Evolutionary conservation across 92 coral and sea anemone species (phyloP).

Genomic region (Hydrozoanthus gracilis): DNA sequence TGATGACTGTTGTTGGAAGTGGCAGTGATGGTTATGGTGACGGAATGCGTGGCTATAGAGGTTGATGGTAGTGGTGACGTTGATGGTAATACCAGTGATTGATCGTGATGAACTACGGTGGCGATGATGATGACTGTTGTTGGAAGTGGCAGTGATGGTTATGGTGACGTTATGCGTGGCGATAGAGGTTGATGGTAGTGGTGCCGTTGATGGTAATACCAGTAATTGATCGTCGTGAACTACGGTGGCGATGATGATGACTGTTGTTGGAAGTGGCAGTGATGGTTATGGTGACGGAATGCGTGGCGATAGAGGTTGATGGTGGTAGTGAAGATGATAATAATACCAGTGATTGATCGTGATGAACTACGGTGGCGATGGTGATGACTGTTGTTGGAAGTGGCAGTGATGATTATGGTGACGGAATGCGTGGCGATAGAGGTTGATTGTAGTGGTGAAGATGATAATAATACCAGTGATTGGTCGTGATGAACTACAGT

Average conservation of each 20-base stretch:
- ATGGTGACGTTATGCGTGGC: neutral
- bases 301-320: too few species aligned
- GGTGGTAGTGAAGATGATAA: too few species aligned
- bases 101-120: neutral
- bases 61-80: neutral
- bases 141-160: neutral
- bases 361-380: neutral
- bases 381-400: neutral
- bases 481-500: too few species aligned
- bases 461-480: neutral
- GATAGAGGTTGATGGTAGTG: neutral
- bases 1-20: neutral
- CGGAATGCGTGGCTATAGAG: too few species aligned
- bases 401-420: neutral
- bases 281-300: too few species aligned
- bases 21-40: neutral
- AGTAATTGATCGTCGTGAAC: neutral
- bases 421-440: neutral
- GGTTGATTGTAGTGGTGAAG: neutral
- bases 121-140: neutral
- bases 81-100: neutral
- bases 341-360: too few species aligned
- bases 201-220: neutral
- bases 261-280: too few species aligned
- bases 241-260: too few species aligned